A percentile compares a stretch with the other conserved stretches of the same genome.
Conservation (phyloP, 2,113 vertebrate species). For the Heloderma charlesbogerti region DNA sequence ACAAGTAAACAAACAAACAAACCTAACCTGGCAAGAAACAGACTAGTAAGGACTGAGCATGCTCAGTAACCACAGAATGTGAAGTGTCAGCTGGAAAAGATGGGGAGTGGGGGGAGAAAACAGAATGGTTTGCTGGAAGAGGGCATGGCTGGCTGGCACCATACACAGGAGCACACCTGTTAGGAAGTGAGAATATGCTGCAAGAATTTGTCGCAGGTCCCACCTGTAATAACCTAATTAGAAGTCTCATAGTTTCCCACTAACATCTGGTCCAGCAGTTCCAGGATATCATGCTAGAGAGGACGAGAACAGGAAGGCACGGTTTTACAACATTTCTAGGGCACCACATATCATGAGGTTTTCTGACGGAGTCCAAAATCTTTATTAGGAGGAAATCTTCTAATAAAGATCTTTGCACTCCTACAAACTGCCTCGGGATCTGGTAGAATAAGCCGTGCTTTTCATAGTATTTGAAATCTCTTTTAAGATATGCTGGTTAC, state of each 20-base stretch:
- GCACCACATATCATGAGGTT: neutral
- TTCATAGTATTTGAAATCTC: constrained; percentile 20
- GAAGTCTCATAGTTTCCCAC: neutral
- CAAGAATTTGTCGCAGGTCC: neutral
- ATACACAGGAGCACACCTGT: neutral
- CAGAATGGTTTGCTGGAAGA: neutral
- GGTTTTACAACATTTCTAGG: neutral
- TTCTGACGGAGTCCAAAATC: neutral
- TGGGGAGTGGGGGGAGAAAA: neutral
- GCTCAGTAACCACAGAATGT: neutral
- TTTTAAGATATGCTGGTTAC: constrained; percentile 8
- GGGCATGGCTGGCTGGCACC: neutral
- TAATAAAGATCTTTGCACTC: neutral
- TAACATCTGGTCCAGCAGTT: neutral
- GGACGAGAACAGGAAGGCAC: neutral
- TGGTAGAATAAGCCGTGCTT: neutral
- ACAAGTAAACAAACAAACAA: neutral
- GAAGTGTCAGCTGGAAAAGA: neutral
- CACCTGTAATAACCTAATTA: neutral
- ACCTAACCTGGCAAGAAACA: neutral
- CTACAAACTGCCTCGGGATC: neutral
- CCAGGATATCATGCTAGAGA: neutral
- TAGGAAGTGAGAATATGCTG: neutral
- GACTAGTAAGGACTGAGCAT: neutral
- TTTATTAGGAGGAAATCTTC: neutral